A percentile compares a stretch with the other conserved stretches of the same genome.
These are phyloP conservation scores for Allophyes oxyacanthae DNA, from an alignment of 2,888 invertebrate species.

Conservation along the genomic window DNA sequence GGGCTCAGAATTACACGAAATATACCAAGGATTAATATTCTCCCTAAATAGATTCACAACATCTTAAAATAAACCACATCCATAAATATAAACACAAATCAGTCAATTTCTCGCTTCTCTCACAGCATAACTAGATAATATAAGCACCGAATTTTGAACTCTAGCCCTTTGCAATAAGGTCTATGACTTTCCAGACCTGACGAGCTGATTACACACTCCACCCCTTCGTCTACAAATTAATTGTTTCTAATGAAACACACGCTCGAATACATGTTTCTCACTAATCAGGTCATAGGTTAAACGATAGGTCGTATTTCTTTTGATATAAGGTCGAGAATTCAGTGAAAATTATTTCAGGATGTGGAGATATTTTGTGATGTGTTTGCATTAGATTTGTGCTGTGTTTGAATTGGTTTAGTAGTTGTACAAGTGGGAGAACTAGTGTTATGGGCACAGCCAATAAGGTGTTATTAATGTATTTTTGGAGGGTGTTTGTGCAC, in stretches of 20 bases:
- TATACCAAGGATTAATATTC: too few relatives aligned
- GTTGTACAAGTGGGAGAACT: slow-evolving; percentile 38
- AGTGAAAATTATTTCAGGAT: slow-evolving; percentile 14
- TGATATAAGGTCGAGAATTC: slow-evolving; percentile 27
- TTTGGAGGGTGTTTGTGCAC: too few relatives aligned
- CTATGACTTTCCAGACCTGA: slow-evolving; percentile 27
- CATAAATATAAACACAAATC: slow-evolving; percentile 49
- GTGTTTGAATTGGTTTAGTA: slow-evolving; percentile 45
- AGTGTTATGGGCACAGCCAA: slow-evolving; percentile 27
- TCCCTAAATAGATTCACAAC: too few relatives aligned
- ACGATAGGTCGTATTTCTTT: slow-evolving; percentile 25
- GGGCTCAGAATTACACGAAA: too few relatives aligned
- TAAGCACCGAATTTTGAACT: slow-evolving; percentile 31
- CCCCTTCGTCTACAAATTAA: slow-evolving; percentile 71
- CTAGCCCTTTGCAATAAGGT: slow-evolving; percentile 43
- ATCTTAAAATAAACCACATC: slow-evolving; percentile 27
- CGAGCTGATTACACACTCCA: slow-evolving; percentile 52
- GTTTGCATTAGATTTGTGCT: slow-evolving; percentile 40
- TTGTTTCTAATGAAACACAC: slow-evolving; percentile 78
- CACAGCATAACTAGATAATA: slow-evolving; percentile 19
- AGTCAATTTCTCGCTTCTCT: slow-evolving; percentile 50
- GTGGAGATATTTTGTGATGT: slow-evolving; percentile 39
- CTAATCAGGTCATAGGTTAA: slow-evolving; percentile 33
- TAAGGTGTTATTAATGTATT: slow-evolving; percentile 3
- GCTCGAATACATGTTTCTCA: slow-evolving; percentile 59